Evolutionary conservation across 2,113 vertebrate species (phyloP).

Genomic region (Megaptera novaeangliae): DNA sequence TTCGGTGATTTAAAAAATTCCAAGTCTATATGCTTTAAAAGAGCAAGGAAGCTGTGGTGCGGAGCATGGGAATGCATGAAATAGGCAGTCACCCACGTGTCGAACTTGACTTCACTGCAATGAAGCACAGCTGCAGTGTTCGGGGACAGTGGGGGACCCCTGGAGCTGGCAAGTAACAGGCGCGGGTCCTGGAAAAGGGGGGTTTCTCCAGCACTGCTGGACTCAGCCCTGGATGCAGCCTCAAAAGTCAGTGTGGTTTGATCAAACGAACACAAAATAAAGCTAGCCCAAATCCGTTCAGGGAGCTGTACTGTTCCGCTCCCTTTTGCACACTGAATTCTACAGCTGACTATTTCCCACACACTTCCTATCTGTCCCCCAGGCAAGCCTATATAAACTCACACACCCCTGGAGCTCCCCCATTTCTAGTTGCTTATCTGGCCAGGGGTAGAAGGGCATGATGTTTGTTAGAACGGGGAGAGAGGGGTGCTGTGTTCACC

Average conservation of each 20-base stretch:
- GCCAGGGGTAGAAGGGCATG: not conserved
- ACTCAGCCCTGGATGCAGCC: not conserved
- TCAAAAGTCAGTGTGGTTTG: too few relatives aligned
- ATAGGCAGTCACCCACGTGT: fast-evolving
- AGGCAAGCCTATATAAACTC: too few relatives aligned
- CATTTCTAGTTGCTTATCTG: fast-evolving
- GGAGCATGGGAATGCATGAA: fast-evolving
- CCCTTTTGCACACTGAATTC: not conserved
- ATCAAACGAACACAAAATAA: not conserved
- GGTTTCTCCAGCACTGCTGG: fast-evolving
- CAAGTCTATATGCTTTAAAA: not conserved
- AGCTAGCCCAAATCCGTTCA: too few relatives aligned
- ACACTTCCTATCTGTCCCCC: not conserved
- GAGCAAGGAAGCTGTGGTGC: fast-evolving
- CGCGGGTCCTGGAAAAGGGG: fast-evolving
- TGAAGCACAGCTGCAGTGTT: not conserved
- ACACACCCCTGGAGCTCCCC: not conserved
- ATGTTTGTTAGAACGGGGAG: not conserved
- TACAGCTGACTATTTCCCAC: too few relatives aligned
- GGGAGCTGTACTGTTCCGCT: not conserved
- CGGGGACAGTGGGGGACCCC: fast-evolving
- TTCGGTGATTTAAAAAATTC: not conserved
- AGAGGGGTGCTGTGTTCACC: too few relatives aligned
- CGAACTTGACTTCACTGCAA: fast-evolving
- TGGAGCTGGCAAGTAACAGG: fast-evolving